These are phyloP conservation scores for Trachemys scripta DNA, from an alignment of 2,113 vertebrate genomes.

Conservation along the genomic window DNA sequence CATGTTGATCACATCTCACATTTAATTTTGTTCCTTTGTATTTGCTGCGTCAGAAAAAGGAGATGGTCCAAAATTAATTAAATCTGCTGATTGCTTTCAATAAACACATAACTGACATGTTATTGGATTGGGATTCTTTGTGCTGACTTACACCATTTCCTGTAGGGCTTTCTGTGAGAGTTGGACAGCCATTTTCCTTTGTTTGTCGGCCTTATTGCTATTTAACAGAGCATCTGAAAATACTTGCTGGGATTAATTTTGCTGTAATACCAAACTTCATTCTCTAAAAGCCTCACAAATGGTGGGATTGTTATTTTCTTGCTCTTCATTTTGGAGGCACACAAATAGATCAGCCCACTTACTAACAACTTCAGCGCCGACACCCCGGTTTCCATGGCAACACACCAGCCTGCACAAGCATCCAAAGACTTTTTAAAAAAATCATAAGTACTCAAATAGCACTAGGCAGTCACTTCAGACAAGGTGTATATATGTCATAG, in stretches of 20 bases:
- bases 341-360: slow-evolving; percentile 69
- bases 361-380: slow-evolving; percentile 32
- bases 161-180: neutral
- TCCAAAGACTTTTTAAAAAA: slow-evolving; percentile 31
- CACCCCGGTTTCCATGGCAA: slow-evolving; percentile 76
- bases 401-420: slow-evolving; percentile 56
- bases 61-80: slow-evolving; percentile 31
- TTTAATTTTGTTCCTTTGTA: neutral
- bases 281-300: slow-evolving; percentile 23
- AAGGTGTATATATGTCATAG: slow-evolving; percentile 46
- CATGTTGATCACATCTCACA: neutral
- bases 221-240: slow-evolving; percentile 43
- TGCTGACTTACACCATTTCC: neutral
- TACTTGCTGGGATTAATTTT: slow-evolving; percentile 14
- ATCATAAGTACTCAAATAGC: slow-evolving; percentile 62
- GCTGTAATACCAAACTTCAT: slow-evolving; percentile 5
- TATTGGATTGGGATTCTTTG: neutral
- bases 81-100: slow-evolving; percentile 2
- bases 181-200: slow-evolving; percentile 22
- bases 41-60: neutral
- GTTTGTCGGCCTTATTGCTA: slow-evolving; percentile 11
- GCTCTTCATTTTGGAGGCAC: slow-evolving; percentile 22
- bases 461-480: slow-evolving; percentile 62
- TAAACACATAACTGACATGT: neutral
- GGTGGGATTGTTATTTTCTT: slow-evolving; percentile 25